Conservation (phyloP, 2,113 vertebrate species). For the Takifugu bimaculatus region DNA sequence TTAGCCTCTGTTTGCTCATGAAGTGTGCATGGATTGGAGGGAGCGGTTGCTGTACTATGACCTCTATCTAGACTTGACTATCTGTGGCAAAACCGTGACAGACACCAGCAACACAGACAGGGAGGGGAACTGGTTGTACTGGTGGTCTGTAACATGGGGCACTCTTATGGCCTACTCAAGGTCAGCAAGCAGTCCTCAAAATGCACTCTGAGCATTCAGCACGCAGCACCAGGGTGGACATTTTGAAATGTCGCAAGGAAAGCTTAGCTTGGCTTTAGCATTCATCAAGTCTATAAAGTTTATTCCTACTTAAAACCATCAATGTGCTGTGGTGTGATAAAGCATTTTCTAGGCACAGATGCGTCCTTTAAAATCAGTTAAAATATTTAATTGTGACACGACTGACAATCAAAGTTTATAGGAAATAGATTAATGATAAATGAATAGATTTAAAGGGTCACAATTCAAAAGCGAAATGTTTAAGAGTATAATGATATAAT, state of each 20-base stretch:
- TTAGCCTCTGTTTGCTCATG: constrained; percentile 12
- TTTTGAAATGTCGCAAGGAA: constrained; percentile 13
- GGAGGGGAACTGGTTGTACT: constrained; percentile 31
- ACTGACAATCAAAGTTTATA: too few relatives aligned
- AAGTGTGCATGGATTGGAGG: constrained; percentile 37
- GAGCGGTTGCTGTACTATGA: constrained; percentile 68
- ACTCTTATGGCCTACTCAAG: not conserved
- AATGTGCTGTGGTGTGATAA: too few relatives aligned
- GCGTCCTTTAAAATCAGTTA: too few relatives aligned
- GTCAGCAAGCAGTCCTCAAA: not conserved
- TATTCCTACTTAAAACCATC: not conserved
- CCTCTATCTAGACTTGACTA: constrained; percentile 70
- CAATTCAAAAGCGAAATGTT: too few relatives aligned
- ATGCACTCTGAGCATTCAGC: not conserved
- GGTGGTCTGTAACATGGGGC: constrained; percentile 23
- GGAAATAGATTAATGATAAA: too few relatives aligned
- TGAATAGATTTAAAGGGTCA: too few relatives aligned
- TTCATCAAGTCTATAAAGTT: not conserved
- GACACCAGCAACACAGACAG: constrained; percentile 23
- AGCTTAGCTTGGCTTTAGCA: not conserved
- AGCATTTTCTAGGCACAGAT: too few relatives aligned
- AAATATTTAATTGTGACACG: too few relatives aligned
- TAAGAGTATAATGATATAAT: too few relatives aligned
- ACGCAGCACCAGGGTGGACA: constrained; percentile 16
- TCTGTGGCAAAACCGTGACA: constrained; percentile 49